Evolutionary conservation across 1,140 invertebrate genomes (phyloP).

Genomic region (Brachionus rubens): DNA sequence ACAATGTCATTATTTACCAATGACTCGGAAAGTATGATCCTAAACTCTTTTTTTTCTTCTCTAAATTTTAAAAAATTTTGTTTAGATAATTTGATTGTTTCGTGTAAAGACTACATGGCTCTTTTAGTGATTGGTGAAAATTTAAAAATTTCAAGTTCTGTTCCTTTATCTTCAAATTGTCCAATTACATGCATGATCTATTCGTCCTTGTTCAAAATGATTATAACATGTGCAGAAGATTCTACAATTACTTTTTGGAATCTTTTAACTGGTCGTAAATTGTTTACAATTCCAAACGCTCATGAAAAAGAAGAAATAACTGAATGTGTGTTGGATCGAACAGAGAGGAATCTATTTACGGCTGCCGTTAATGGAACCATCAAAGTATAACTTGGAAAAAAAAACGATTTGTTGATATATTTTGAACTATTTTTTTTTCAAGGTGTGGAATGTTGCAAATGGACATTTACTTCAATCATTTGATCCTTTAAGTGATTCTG

Average conservation of each 20-base stretch:
- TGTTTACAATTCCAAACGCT: constrained; percentile 58
- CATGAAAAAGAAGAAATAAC: constrained; percentile 60
- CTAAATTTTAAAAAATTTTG: neutral
- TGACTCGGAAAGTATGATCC: constrained; percentile 50
- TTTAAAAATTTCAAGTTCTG: constrained; percentile 47
- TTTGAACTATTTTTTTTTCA: constrained; percentile 13
- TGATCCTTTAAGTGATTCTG: constrained; percentile 55
- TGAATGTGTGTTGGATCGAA: constrained; percentile 55
- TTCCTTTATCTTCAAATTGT: constrained; percentile 54
- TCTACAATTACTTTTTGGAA: constrained; percentile 59
- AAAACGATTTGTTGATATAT: too few relatives aligned
- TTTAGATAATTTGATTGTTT: constrained; percentile 51
- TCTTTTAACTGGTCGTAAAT: constrained; percentile 56
- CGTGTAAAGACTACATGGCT: constrained; percentile 59
- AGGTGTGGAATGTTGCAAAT: constrained; percentile 61
- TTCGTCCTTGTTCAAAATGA: constrained; percentile 58
- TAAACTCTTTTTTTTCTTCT: neutral
- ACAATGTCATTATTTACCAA: constrained; percentile 54
- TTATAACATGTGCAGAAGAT: constrained; percentile 61
- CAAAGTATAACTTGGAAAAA: constrained; percentile 52
- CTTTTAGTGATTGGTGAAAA: constrained; percentile 54
- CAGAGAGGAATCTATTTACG: constrained; percentile 54
- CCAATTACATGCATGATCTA: constrained; percentile 58
- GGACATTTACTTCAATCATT: constrained; percentile 59
- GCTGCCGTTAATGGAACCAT: constrained; percentile 60